Evolutionary conservation across 1,140 invertebrate genomes (phyloP), one percentile per base, ranked within the genome.

Genomic region (Chrysopa pallens): DNA sequence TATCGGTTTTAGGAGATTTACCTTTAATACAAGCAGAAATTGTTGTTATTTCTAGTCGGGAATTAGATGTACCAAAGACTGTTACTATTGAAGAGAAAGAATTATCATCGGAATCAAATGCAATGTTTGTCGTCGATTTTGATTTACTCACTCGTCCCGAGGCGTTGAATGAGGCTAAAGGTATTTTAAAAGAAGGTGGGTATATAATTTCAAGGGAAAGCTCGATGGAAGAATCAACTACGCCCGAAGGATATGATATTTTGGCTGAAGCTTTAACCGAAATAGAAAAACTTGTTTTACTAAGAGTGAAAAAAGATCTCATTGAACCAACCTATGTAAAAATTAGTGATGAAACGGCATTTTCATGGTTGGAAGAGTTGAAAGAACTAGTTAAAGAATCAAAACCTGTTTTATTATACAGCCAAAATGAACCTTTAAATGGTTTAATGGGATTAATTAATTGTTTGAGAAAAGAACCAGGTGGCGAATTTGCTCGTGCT

Each of bases 401-500:
- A 4, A 63, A 69, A 37, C 57, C 66, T 38, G 49, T 77, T 13
- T 53, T 81, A 6, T 50, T 80, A 0, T 70, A 74, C 36, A 62
- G 67, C 6, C 68, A 76, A 58, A 68, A 70, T 46, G 73, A 78
- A 44, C 58, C 59, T n/a, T 57, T 72, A 1, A 84, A 72, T 62
- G 92, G 92, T 27, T 62, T 92, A 12, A 51, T 94, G 13, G 92
- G 92, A 9, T 59, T 96, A n/a, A 68, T 78, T 0, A 84, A 84
- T 39, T 85, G 81, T 52, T 47, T 85, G 1, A 62, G 74, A 45
- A 74, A 67, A 52, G 83, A 87, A 52, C 72, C 74, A 8, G 71
- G 73, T 43, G 74, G 77, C 40, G 68, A 76, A 46, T 60, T 73
- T 8, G 59, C 75, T 5, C 66, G 68, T 39, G 71, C 73, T 29